Base-by-base conservation (phyloP, 1,140 invertebrate species). In the Pygmarrhopalites habei region DNA sequence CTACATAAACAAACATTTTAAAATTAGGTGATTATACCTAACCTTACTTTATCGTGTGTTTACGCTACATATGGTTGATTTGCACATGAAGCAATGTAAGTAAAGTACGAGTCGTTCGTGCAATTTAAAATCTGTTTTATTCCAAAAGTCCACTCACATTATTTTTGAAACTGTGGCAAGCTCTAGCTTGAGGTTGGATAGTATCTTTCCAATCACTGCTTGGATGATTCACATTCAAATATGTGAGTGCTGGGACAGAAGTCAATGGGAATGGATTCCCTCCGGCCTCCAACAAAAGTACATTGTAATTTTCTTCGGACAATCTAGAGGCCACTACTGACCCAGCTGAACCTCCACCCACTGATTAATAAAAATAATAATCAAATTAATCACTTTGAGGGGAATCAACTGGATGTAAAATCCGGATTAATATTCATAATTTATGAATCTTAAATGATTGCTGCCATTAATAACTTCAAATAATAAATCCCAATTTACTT, bases 231-330 rank as follows among this genome's bases (percentile, higher is more conserved):
- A n/a, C 68, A 66, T 14, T 72, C 59, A 15, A 44, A 53, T 0
- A 60, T 43, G 25, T 49, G 2, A 72, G 29, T 1, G 44, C 58
- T 1, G 72, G 72, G 15, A 73, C 49, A 2, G 68, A 62, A 12
- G 47, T 52, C n/a, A 62, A 19, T 2, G 66, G 61, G 23, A 14
- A 23, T 19, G 76, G 76, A 53, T 75, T 71, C 3, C 69, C 72
- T n/a, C 83, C 84, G 64, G 80, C 78, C 75, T 85, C 84, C 15
- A 79, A 17, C 26, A 79, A 62, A n/a, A 78, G 68, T 15, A 79
- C 74, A 10, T 7, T 10, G 15, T 7, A 7, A 10, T 66, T 74
- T 12, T 14, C 12, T 23, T 49, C 47, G 7, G 23, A 28, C 28
- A 55, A 32, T 29, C 52, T 72, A 53, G 73, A 75, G 1, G 81